These are phyloP conservation scores for Harpagifer antarcticus DNA, from an alignment of 2,797 vertebrate genomes.

Conservation along the genomic window DNA sequence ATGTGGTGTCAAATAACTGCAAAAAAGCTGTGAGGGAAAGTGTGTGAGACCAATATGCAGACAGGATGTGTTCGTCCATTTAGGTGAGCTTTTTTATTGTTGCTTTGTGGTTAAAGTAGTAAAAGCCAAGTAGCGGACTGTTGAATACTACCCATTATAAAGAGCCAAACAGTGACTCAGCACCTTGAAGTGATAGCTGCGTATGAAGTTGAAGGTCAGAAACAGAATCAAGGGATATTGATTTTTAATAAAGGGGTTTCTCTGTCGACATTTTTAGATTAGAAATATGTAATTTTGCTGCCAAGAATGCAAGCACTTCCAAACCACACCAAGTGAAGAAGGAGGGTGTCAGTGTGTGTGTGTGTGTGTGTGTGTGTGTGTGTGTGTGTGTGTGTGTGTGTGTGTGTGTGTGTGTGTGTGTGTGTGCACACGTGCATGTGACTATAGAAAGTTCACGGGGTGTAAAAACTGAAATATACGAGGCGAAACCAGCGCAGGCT, in stretches of 20 bases:
- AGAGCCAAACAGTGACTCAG: slow-evolving; percentile 20
- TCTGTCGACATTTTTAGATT: slow-evolving; percentile 67
- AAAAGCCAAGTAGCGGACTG: slow-evolving; percentile 11
- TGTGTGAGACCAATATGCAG: slow-evolving; percentile 24
- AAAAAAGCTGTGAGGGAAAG: slow-evolving; percentile 25
- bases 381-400: slow-evolving; percentile 25
- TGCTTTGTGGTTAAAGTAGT: slow-evolving; percentile 3
- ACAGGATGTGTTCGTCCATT: slow-evolving; percentile 14
- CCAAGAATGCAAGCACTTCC: slow-evolving; percentile 82
- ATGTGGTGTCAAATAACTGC: slow-evolving; percentile 44
- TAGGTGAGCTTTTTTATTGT: slow-evolving; percentile 7
- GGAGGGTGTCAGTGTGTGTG: slow-evolving; percentile 21
- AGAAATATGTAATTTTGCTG: slow-evolving; percentile 75
- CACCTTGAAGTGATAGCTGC: slow-evolving; percentile 23
- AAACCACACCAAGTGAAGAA: slow-evolving; percentile 63
- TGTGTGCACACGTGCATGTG: slow-evolving; percentile 43
- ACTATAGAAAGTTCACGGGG: slow-evolving; percentile 77
- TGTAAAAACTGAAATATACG: slow-evolving; percentile 78
- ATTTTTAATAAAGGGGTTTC: slow-evolving; percentile 71
- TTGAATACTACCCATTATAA: not conserved
- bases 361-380: slow-evolving; percentile 22
- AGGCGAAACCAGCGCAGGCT: slow-evolving; percentile 66
- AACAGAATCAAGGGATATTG: slow-evolving; percentile 38
- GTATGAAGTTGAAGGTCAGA: slow-evolving; percentile 36
- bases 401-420: slow-evolving; percentile 22